A percentile compares a stretch with the other conserved stretches of the same genome.
Evolutionary conservation across 2,797 vertebrate species (phyloP).

Genomic region (Tragelaphus oryx): DNA sequence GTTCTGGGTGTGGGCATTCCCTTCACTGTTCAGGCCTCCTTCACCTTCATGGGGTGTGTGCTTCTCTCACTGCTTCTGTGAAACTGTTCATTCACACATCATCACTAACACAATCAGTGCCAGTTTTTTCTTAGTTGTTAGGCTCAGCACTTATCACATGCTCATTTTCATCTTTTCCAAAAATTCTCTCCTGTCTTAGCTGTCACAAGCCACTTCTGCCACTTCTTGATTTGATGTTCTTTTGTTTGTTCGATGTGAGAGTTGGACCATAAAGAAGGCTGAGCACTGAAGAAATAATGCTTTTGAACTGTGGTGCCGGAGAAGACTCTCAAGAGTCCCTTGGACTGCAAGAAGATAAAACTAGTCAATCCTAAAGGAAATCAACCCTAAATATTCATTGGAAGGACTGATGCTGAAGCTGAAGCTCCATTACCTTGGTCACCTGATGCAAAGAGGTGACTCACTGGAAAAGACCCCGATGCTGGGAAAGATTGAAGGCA

Average conservation of each 20-base stretch:
- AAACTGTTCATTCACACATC: not conserved
- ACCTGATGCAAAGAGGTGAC: not conserved
- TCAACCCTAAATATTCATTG: not conserved
- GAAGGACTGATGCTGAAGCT: not conserved
- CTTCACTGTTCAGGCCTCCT: not conserved
- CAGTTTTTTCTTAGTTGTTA: not conserved
- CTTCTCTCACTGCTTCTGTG: not conserved
- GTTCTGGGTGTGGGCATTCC: not conserved
- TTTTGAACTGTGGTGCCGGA: not conserved
- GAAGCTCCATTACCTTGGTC: not conserved
- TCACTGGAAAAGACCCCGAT: not conserved
- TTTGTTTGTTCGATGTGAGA: not conserved
- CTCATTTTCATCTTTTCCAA: not conserved
- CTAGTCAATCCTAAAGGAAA: not conserved
- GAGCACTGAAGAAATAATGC: not conserved
- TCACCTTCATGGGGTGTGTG: not conserved
- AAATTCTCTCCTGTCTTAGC: not conserved
- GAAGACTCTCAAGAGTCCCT: not conserved
- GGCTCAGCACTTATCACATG: not conserved
- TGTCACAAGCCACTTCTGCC: not conserved
- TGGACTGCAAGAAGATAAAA: not conserved
- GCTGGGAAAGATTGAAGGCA: not conserved
- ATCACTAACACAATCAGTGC: not conserved
- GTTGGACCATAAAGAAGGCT: not conserved
- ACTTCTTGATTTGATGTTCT: not conserved